Evolutionary conservation across 2,888 invertebrate species (phyloP).

Genomic region (Oasisia sp.): DNA sequence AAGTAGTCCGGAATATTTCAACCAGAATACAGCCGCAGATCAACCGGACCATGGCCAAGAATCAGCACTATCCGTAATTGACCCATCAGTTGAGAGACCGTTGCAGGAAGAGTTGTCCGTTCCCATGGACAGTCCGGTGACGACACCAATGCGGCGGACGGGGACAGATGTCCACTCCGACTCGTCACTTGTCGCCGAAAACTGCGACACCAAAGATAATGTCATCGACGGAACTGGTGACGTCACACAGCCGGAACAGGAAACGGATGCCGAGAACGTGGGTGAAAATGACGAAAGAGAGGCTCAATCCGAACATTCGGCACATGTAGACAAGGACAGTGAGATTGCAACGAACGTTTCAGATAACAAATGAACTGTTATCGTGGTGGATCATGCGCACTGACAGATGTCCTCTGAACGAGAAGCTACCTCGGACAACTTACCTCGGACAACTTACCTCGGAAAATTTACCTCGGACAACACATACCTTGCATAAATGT

Average conservation of each 20-base stretch:
- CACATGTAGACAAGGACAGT: background rate
- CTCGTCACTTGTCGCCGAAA: background rate
- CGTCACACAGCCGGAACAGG: background rate
- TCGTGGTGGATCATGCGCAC: background rate
- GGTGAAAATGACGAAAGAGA: background rate
- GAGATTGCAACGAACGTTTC: constrained; percentile 1
- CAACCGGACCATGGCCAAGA: background rate
- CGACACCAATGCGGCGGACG: background rate
- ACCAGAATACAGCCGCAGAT: background rate
- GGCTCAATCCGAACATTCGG: background rate
- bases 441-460: no score
- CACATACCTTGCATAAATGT: background rate
- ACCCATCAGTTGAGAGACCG: background rate
- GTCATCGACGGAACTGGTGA: background rate
- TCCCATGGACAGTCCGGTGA: background rate
- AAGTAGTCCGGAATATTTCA: background rate
- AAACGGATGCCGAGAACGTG: background rate
- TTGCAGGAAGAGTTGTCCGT: background rate
- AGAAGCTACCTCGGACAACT: background rate
- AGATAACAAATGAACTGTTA: background rate
- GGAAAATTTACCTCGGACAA: background rate
- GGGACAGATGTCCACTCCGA: background rate
- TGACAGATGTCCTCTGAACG: background rate
- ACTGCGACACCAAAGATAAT: background rate
- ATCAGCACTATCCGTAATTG: background rate